Evolutionary conservation across 2,888 invertebrate species (phyloP).

Genomic region (Drosophila neutralis): DNA sequence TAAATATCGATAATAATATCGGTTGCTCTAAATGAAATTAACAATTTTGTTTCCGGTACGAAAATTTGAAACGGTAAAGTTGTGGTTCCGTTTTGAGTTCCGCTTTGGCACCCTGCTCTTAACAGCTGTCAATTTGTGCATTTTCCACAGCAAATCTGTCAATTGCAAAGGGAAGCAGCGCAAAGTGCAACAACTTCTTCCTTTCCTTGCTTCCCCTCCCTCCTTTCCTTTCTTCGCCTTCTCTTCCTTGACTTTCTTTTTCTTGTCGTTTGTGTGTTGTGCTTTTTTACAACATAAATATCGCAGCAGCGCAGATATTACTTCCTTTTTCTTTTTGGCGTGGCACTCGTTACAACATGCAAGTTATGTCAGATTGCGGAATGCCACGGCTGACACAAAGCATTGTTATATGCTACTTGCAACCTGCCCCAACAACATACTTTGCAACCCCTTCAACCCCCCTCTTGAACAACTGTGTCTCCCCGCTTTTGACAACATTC

Average conservation of each 20-base stretch:
- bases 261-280: constrained; percentile 5
- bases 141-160: constrained; percentile 13
- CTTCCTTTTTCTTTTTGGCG: constrained; percentile 7
- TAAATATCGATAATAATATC: not conserved
- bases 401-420: constrained; percentile 42
- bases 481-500: constrained; percentile 53
- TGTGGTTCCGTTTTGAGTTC: not conserved
- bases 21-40: not conserved
- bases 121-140: constrained; percentile 21
- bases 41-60: not conserved
- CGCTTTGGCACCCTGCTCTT: not conserved
- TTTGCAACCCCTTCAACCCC: not conserved
- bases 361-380: constrained; percentile 70
- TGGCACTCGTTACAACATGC: constrained; percentile 59
- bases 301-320: constrained; percentile 50
- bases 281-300: constrained; percentile 64
- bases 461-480: not conserved
- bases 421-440: constrained; percentile 11
- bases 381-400: constrained; percentile 60
- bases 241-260: not conserved
- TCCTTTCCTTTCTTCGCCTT: not conserved
- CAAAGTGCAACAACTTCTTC: not conserved
- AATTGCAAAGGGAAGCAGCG: constrained; percentile 5
- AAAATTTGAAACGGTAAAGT: not conserved
- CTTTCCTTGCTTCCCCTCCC: not conserved